Conservation (phyloP, 2,888 invertebrate species). For the Morpho helenor region DNA sequence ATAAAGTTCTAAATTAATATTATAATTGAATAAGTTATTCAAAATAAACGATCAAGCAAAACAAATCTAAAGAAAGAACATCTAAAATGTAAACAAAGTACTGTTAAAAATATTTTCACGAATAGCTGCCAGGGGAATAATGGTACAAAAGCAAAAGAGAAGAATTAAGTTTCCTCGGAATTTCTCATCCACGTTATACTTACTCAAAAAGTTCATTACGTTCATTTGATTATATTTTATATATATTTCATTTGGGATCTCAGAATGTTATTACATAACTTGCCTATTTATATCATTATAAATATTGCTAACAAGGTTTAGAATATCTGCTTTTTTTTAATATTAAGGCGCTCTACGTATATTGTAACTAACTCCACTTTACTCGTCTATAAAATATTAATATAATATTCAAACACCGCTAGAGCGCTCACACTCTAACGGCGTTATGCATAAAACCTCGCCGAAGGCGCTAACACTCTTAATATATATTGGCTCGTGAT, state of each 20-base stretch:
- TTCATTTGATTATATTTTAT: no score
- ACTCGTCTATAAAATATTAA: no score
- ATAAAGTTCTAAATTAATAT: no score
- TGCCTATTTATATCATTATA: neutral
- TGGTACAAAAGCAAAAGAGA: constrained; percentile 10
- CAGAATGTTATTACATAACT: neutral
- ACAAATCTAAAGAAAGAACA: neutral
- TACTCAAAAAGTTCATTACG: constrained; percentile 8
- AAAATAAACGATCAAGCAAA: no score
- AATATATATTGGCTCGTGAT: no score
- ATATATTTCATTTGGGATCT: constrained; percentile 1
- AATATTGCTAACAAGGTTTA: neutral
- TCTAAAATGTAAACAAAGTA: constrained; percentile 6
- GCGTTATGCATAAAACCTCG: no score
- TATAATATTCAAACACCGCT: no score
- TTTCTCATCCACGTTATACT: constrained; percentile 3
- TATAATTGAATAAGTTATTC: no score
- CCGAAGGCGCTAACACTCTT: no score
- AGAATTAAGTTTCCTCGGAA: constrained; percentile 5
- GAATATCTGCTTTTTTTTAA: neutral
- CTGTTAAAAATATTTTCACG: constrained; percentile 6
- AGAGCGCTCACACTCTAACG: no score
- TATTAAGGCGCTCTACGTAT: no score
- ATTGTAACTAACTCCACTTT: no score
- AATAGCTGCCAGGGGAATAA: constrained; percentile 11